A percentile compares a stretch with the other conserved stretches of the same genome.
Conservation (phyloP, 1,140 invertebrate genomes). For the Spodoptera litura region DNA sequence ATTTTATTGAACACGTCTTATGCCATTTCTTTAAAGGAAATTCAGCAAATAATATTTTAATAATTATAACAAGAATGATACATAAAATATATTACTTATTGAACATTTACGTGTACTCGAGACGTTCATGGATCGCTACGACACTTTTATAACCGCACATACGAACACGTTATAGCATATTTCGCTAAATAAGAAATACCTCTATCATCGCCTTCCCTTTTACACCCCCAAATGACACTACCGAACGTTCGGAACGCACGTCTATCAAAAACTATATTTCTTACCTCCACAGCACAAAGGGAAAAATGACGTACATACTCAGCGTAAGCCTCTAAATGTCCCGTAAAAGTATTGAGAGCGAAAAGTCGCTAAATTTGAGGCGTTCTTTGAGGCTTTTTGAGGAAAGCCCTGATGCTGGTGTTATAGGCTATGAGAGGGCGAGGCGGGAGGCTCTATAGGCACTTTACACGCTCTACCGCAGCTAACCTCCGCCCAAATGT, state of each 20-base stretch:
- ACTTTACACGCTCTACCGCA: slow-evolving; percentile 84
- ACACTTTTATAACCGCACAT: slow-evolving; percentile 31
- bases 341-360: slow-evolving; percentile 81
- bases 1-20: no score
- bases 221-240: slow-evolving; percentile 55
- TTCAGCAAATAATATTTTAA: background rate
- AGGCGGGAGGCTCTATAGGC: slow-evolving; percentile 80
- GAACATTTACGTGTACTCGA: slow-evolving; percentile 3
- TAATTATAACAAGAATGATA: slow-evolving; percentile 25
- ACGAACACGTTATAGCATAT: slow-evolving; percentile 42
- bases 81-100: background rate
- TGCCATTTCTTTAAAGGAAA: background rate
- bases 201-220: slow-evolving; percentile 58
- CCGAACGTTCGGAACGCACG: slow-evolving; percentile 55
- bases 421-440: slow-evolving; percentile 83
- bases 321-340: slow-evolving; percentile 73
- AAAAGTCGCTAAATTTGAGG: slow-evolving; percentile 84
- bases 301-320: slow-evolving; percentile 68
- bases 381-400: slow-evolving; percentile 81
- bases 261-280: slow-evolving; percentile 67
- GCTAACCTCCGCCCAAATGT: slow-evolving; percentile 84
- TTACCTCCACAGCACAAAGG: slow-evolving; percentile 57
- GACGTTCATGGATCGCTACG: slow-evolving; percentile 9
- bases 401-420: slow-evolving; percentile 79
- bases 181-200: slow-evolving; percentile 78